Conservation (phyloP, 2,797 vertebrate species). For the Pseudotriccus pelzelni region DNA sequence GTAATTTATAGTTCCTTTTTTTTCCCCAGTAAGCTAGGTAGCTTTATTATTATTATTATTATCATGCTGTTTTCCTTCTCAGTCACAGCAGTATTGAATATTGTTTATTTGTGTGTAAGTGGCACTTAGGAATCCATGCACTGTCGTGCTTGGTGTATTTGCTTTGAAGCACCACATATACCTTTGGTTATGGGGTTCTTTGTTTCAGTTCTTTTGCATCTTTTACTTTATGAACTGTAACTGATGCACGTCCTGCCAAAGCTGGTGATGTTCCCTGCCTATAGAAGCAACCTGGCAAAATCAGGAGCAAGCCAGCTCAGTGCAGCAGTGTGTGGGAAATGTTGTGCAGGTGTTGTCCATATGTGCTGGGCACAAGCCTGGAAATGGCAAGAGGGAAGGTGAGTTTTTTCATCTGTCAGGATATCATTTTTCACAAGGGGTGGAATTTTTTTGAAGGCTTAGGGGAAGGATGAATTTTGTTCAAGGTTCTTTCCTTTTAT, state of each 20-base stretch:
- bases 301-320: background rate
- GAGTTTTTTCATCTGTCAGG: conserved; percentile 41
- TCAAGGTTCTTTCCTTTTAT: conserved; percentile 41
- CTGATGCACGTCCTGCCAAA: background rate
- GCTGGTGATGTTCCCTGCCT: background rate
- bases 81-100: background rate
- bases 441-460: conserved; percentile 54
- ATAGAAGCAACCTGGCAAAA: background rate
- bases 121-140: background rate
- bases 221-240: background rate
- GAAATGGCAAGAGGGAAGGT: background rate
- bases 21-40: background rate
- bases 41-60: background rate
- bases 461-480: conserved; percentile 18
- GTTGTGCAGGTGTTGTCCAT: conserved; percentile 38
- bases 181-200: background rate
- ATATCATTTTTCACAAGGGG: conserved; percentile 43
- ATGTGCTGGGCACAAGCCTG: conserved; percentile 42
- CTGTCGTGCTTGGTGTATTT: background rate
- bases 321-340: background rate
- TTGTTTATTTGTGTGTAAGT: conserved; percentile 19
- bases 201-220: background rate
- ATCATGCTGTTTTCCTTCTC: conserved; percentile 3
- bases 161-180: background rate
- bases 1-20: background rate